Base-by-base conservation (phyloP, 2,888 invertebrate species). In the Callinectes sapidus region DNA sequence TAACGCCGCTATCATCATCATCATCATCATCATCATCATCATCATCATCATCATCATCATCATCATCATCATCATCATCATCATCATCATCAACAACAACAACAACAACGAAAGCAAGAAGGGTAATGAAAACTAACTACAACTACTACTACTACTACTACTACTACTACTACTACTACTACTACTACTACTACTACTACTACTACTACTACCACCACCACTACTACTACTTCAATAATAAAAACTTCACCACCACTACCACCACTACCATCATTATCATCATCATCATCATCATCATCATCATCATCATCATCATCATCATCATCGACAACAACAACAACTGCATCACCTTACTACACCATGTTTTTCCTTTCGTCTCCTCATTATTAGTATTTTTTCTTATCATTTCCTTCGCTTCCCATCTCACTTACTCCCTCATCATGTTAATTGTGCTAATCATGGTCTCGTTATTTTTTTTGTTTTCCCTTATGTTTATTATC, bases 371-470 rank as follows among this genome's bases (percentile, higher is more conserved):
- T 81, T 71, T 23, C 35, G 32, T 35, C 16, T 81, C 35, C 35
- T 35, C 35, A 81, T 35, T 28, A 10, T 71, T 23, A 28, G 2
- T 71, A 71, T n/a, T 71, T 18, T 71, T 28, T 71, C 13, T 61
- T 23, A 18, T 66, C n/a, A 1, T 71, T 71, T n/a, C 35, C 35
- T 35, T 16, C 3, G 35, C 35, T 16, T 35, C 35, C 8, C 32
- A 32, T 2, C 35, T 81, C 81, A 8, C 81, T 35, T 81, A 14
- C 81, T 8, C 35, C 81, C 81, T 81, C 81, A 81, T 81, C 35
- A 81, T 81, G 81, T 32, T 81, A 81, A 81, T 81, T 35, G 81
- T 81, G 81, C 32, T 81, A 81, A 81, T 81, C 2, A 81, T n/a
- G 3, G 13, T 35, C 81, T 81, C 32, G 2, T 81, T n/a, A 81